These are phyloP conservation scores for Odontomachus brunneus DNA, from an alignment of 1,140 invertebrate species.

Conservation along the genomic window DNA sequence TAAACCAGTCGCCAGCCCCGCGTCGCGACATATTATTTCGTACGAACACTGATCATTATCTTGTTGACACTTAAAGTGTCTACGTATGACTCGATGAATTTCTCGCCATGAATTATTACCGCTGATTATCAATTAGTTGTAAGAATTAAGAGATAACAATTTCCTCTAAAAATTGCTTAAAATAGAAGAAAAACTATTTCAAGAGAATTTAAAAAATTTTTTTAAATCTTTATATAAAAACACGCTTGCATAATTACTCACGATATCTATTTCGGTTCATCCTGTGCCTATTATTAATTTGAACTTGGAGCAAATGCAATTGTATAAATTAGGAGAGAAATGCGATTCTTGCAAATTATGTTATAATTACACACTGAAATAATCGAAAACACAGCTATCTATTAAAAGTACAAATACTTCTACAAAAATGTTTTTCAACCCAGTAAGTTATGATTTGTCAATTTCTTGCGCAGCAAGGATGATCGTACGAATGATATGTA, in stretches of 20 bases:
- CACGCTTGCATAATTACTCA: neutral
- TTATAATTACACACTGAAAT: neutral
- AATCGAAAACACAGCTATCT: neutral
- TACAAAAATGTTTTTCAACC: neutral
- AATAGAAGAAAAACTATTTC: no score
- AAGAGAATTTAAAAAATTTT: no score
- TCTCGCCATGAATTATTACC: constrained; percentile 6
- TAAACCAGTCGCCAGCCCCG: constrained; percentile 45
- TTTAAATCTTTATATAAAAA: no score
- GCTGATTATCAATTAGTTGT: constrained; percentile 21
- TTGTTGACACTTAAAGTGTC: constrained; percentile 25
- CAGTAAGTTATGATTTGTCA: neutral
- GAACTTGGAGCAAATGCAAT: neutral
- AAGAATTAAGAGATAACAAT: constrained; percentile 22
- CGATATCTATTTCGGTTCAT: neutral
- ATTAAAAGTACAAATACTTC: neutral
- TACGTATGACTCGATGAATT: neutral
- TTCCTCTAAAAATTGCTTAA: no score
- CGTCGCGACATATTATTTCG: constrained; percentile 46
- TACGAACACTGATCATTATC: constrained; percentile 44
- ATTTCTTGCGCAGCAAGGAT: constrained; percentile 12
- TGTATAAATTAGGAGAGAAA: neutral
- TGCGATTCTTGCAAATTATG: neutral
- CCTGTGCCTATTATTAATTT: neutral
- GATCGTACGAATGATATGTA: neutral